Percentiles rank a stretch among this genome's conserved stretches.
Conservation (phyloP, 2,888 invertebrate species). For the Cyrtodaria siliqua region DNA sequence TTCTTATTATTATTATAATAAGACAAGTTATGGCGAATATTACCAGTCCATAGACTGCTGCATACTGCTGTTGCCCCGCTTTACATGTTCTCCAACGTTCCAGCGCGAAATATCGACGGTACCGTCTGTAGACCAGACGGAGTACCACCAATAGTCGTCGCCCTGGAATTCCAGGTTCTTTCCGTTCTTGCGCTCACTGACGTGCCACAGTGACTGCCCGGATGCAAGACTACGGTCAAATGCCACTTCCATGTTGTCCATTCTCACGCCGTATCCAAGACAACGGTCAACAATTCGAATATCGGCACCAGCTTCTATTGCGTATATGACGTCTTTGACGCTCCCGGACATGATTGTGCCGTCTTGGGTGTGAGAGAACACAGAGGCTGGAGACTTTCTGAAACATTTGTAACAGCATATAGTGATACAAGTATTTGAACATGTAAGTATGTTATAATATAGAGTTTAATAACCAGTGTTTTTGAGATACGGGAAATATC, state of each 20-base stretch:
- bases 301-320: conserved; percentile 59
- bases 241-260: conserved; percentile 62
- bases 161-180: conserved; percentile 57
- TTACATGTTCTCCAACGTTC: conserved; percentile 63
- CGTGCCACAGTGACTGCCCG: conserved; percentile 63
- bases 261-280: conserved; percentile 59
- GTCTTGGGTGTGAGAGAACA: conserved; percentile 62
- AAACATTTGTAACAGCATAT: neutral
- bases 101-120: conserved; percentile 62
- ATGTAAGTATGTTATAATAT: no score
- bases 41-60: conserved; percentile 63
- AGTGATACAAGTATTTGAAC: no score
- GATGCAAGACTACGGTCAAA: conserved; percentile 49
- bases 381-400: conserved; percentile 45
- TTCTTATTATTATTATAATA: no score
- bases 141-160: conserved; percentile 65
- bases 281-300: conserved; percentile 61
- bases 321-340: conserved; percentile 54
- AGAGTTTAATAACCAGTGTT: no score
- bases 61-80: conserved; percentile 64
- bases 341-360: conserved; percentile 56
- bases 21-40: no score
- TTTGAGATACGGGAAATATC: no score
- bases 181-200: conserved; percentile 59
- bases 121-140: conserved; percentile 63